Evolutionary conservation across 92 coral and sea anemone genomes (phyloP), one percentile per base, ranked within the genome.

Genomic region (Heteractis magnifica): DNA sequence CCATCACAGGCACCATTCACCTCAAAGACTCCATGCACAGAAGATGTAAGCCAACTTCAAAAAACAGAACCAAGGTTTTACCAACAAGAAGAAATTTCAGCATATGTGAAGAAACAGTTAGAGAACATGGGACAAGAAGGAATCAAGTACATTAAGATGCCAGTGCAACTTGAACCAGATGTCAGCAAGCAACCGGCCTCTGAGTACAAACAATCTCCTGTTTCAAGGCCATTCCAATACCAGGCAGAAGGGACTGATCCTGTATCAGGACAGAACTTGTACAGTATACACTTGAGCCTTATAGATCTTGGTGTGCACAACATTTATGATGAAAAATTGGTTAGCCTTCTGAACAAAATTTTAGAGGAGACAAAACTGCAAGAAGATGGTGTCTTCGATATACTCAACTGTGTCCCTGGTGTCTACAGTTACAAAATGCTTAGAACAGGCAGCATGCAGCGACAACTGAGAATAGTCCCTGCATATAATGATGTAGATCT

Each of bases 301-400:
- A 34, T 34, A 34, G 44, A 34, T 34, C 44, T 34, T 34, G 44
- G 44, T 34, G 44, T 34, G 44, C 44, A 34, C 44, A 34, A 34
- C 44, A 34, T 34, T 0, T 34, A 34, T 50, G 84, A 81, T 65
- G 77, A 51, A 71, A 81, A 81, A 71, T 21, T 81, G 62, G 84
- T 81, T 21, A 20, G 84, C 77, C 84, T 81, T 70, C 59, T 81
- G 62, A 68, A 81, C 59, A 11, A 81, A 51, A 70, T 81, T n/a
- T 21, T 81, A 23, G 84, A 81, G 9, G 84, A 81, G 84, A n/a
- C 50, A 68, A 81, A 81, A 51, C 84, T 81, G 8, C 49, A 51
- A 50, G 84, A 81, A 81, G 84, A 70, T 81, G 84, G 84, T 4
- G 44, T 81, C 49, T 81, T 81, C 56, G 84, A 81, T 51, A 65